Conservation (phyloP, 2,888 invertebrate species). For the Chrysolina americana region DNA sequence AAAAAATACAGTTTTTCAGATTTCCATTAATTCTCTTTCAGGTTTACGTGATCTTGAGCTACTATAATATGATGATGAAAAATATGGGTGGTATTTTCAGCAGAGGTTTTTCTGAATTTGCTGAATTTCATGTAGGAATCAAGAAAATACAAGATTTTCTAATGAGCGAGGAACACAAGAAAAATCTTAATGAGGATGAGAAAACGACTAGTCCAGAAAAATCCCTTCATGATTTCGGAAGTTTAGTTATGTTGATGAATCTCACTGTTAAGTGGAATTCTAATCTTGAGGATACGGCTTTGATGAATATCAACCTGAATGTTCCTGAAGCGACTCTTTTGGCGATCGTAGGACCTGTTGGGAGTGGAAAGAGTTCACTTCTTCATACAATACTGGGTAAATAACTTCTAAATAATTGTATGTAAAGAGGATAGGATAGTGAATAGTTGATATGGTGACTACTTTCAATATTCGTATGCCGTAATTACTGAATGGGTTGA, state of each 20-base stretch:
- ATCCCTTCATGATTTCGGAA: slow-evolving; percentile 57
- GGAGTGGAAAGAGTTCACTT: slow-evolving; percentile 78
- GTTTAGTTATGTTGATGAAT: slow-evolving; percentile 59
- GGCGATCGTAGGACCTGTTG: slow-evolving; percentile 74
- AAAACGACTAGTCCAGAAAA: slow-evolving; percentile 54
- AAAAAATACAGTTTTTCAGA: background rate
- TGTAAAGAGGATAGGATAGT: too few species aligned
- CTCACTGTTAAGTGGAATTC: slow-evolving; percentile 65
- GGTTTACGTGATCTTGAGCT: slow-evolving; percentile 74
- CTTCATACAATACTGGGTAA: slow-evolving; percentile 72
- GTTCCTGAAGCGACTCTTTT: slow-evolving; percentile 68
- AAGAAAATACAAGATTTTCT: slow-evolving; percentile 68
- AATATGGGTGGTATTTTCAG: slow-evolving; percentile 75
- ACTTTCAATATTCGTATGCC: too few species aligned
- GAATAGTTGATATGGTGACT: too few species aligned
- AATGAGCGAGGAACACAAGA: slow-evolving; percentile 64
- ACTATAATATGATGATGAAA: slow-evolving; percentile 72
- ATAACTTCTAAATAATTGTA: slow-evolving; percentile 63
- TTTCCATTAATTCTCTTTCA: slow-evolving; percentile 48
- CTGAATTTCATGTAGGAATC: slow-evolving; percentile 69
- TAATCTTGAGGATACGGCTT: slow-evolving; percentile 60
- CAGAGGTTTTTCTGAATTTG: slow-evolving; percentile 69
- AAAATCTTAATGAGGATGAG: slow-evolving; percentile 58
- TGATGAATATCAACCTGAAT: slow-evolving; percentile 62
- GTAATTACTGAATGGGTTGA: too few species aligned